Conservation (phyloP, 2,888 invertebrate species). For the Diarsia rubi region DNA sequence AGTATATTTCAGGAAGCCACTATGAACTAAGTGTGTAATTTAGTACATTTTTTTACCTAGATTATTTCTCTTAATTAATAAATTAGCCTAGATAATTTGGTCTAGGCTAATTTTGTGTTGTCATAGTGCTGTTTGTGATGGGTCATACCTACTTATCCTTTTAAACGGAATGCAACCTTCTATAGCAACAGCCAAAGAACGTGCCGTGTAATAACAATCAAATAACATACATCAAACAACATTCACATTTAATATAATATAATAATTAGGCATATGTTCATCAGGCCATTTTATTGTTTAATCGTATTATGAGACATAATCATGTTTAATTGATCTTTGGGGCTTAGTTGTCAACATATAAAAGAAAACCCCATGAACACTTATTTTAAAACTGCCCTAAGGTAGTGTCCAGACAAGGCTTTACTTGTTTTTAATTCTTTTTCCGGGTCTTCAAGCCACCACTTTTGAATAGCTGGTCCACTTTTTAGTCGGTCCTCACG, state of each 20-base stretch:
- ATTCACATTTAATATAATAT: not conserved
- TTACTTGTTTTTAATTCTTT: not conserved
- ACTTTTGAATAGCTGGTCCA: not conserved
- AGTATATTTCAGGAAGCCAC: not conserved
- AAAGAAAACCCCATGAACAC: not conserved
- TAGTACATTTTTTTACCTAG: not conserved
- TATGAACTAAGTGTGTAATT: not conserved
- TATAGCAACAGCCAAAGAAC: not conserved
- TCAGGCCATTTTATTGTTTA: not conserved
- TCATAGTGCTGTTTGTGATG: not conserved
- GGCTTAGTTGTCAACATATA: not conserved
- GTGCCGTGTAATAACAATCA: not conserved
- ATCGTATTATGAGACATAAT: not conserved
- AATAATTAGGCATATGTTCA: not conserved
- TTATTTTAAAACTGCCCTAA: not conserved
- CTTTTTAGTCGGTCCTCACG: not conserved
- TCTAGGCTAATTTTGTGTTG: not conserved
- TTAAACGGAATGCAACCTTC: not conserved
- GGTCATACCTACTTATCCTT: not conserved
- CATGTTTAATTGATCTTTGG: not conserved
- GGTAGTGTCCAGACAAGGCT: not conserved
- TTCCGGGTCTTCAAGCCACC: not conserved
- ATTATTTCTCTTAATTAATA: not conserved
- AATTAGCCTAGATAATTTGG: not conserved
- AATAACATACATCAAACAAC: not conserved